phyloP scores from a whole-genome alignment of 2,888 invertebrate species.

The Trisateles emortualis region DNA sequence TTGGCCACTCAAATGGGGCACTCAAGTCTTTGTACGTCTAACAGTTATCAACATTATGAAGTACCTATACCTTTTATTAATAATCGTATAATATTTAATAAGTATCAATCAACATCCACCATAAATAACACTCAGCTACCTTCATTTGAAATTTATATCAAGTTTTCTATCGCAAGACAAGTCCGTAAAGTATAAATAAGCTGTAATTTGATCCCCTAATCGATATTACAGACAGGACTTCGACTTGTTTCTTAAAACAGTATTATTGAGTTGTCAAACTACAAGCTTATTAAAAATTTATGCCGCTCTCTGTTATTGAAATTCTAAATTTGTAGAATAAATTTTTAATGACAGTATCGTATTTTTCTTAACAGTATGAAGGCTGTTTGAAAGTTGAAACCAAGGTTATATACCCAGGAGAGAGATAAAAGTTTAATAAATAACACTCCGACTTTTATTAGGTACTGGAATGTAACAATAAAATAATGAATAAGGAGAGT shows the following conservation, averaged over 20 bases:
- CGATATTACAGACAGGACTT: background rate
- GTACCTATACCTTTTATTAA: too few species aligned
- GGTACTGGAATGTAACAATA: background rate
- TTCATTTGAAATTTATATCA: background rate
- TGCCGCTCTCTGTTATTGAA: conserved; percentile 13
- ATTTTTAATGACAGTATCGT: background rate
- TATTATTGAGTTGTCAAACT: conserved; percentile 30
- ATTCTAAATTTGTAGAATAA: conserved; percentile 9
- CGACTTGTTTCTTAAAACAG: conserved; percentile 13
- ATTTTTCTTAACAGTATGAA: background rate
- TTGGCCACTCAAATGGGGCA: too few species aligned
- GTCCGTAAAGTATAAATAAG: background rate
- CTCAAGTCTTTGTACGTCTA: too few species aligned
- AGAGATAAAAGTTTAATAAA: background rate
- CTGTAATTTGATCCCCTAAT: conserved; percentile 4
- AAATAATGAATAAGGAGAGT: background rate
- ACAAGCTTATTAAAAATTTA: conserved; percentile 28
- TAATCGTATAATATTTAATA: too few species aligned
- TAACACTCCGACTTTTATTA: background rate
- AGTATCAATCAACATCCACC: too few species aligned
- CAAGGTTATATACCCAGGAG: background rate
- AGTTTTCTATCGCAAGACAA: background rate
- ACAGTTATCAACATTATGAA: too few species aligned
- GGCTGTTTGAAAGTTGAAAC: background rate
- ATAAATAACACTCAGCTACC: too few species aligned